phyloP scores from a whole-genome alignment of 2,888 invertebrate genomes.

The Diadegma fenestrale region DNA sequence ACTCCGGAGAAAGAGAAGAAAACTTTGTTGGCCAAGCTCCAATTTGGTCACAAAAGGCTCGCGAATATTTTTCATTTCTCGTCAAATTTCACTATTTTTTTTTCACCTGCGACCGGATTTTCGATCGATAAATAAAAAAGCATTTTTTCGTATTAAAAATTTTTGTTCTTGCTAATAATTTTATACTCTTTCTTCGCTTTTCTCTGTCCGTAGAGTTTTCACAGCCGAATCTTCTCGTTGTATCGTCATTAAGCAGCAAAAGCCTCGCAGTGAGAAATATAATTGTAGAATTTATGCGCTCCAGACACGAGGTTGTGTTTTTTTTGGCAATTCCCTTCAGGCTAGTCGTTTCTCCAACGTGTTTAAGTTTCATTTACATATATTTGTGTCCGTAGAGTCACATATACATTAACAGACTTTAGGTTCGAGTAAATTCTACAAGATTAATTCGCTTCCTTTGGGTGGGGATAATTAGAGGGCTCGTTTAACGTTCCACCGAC shows the following conservation, averaged over 20 bases:
- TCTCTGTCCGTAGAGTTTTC: not conserved
- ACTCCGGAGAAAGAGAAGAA: not conserved
- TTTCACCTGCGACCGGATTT: too few relatives aligned
- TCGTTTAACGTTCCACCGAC: constrained; percentile 56
- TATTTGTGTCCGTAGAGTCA: not conserved
- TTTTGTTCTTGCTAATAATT: not conserved
- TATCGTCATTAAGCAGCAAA: not conserved
- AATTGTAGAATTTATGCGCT: constrained; percentile 54
- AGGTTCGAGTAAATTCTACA: constrained; percentile 41
- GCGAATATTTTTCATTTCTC: not conserved
- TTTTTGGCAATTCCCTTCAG: constrained; percentile 13
- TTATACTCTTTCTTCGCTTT: not conserved
- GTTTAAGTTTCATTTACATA: not conserved
- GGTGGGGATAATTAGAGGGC: constrained; percentile 58
- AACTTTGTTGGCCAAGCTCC: constrained; percentile 33
- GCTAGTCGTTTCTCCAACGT: constrained; percentile 7
- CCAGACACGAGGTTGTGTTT: constrained; percentile 43
- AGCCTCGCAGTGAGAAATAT: constrained; percentile 6
- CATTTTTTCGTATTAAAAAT: not conserved
- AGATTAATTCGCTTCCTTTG: constrained; percentile 51
- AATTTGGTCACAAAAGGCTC: constrained; percentile 4
- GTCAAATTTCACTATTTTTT: not conserved
- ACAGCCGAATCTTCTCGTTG: not conserved
- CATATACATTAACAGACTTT: not conserved
- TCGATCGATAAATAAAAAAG: not conserved